phyloP scores from a whole-genome alignment of 2,888 invertebrate genomes.

The Pemphredon lugubris region DNA sequence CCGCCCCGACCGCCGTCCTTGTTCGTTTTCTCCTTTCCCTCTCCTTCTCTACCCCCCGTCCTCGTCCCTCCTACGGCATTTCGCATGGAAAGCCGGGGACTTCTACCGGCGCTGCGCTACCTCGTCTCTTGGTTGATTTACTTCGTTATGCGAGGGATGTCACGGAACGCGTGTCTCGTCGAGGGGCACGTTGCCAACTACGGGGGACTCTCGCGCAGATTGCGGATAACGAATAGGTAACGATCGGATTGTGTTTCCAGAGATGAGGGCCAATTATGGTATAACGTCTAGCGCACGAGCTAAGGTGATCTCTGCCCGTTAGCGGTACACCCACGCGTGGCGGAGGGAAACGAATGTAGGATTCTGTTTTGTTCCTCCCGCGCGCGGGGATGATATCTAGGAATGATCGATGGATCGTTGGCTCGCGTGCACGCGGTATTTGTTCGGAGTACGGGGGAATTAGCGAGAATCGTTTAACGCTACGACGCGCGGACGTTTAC shows the following conservation, averaged over 20 bases:
- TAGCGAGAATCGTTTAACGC: conserved; percentile 27
- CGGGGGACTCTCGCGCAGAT: conserved; percentile 63
- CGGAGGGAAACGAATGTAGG: conserved; percentile 49
- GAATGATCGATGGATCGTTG: conserved; percentile 50
- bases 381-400: conserved; percentile 19
- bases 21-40: conserved; percentile 30
- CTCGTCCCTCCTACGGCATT: conserved; percentile 42
- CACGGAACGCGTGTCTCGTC: conserved; percentile 64
- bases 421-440: conserved; percentile 16
- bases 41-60: conserved; percentile 27
- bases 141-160: conserved; percentile 71
- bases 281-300: conserved; percentile 67
- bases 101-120: too few species aligned
- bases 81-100: conserved; percentile 43
- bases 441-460: conserved; percentile 24
- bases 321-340: conserved; percentile 65
- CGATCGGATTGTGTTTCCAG: conserved; percentile 75
- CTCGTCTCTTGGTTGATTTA: conserved; percentile 58
- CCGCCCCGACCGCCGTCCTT: too few species aligned
- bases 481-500: too few species aligned
- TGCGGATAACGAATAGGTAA: conserved; percentile 74
- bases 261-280: conserved; percentile 75
- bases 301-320: conserved; percentile 61
- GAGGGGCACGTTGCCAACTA: conserved; percentile 61
- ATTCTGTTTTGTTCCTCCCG: conserved; percentile 15